Evolutionary conservation across 2,113 vertebrate genomes (phyloP).

Genomic region (human): DNA sequence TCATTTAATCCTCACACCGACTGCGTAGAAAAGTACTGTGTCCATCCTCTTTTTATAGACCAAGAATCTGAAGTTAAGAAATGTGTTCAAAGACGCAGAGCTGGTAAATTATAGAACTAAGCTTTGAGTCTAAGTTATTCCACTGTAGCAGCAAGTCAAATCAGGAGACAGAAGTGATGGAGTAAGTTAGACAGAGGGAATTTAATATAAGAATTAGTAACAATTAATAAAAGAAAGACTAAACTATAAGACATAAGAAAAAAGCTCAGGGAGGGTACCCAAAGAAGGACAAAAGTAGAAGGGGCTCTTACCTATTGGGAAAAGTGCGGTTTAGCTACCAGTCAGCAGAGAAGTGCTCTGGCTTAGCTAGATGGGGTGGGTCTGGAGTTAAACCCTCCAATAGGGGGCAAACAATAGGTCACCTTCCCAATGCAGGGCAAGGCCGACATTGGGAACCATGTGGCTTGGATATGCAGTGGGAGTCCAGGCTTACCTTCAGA

Average conservation of each 20-base stretch:
- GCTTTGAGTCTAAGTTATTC: neutral
- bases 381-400: neutral
- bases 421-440: neutral
- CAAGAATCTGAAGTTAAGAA: neutral
- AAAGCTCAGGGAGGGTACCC: neutral
- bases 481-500: neutral
- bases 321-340: neutral
- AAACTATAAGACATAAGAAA: neutral
- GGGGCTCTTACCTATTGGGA: neutral
- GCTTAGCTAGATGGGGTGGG: neutral
- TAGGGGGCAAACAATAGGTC: neutral
- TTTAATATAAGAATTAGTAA: neutral
- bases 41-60: neutral
- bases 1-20: neutral
- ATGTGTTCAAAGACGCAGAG: neutral
- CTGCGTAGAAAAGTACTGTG: fast-evolving
- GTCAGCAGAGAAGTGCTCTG: neutral
- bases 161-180: neutral
- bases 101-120: neutral
- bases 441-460: fast-evolving
- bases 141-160: neutral
- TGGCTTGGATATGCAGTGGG: neutral
- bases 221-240: neutral
- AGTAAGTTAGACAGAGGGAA: neutral
- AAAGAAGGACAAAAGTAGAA: neutral